These are phyloP conservation scores for Hemistola chrysoprasaria DNA, from an alignment of 2,888 invertebrate genomes.

Conservation along the genomic window DNA sequence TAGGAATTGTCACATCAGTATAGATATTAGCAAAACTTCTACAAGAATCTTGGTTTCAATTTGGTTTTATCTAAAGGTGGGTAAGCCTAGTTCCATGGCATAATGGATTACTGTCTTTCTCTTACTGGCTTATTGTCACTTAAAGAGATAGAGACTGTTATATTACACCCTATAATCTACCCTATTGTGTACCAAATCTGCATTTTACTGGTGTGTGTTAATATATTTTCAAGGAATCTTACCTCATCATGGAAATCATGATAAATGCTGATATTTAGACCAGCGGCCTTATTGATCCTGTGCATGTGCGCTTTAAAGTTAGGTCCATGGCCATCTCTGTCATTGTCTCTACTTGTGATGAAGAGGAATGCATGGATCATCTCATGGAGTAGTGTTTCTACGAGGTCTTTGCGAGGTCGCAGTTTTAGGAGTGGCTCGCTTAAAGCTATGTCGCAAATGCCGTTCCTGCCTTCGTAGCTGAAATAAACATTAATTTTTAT, in stretches of 20 bases:
- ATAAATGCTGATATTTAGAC: conserved; percentile 95
- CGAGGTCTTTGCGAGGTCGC: conserved; percentile 95
- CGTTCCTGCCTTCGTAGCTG: conserved; percentile 87
- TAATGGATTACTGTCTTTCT: no score
- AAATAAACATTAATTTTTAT: no score
- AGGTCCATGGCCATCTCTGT: conserved; percentile 97
- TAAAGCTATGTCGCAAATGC: conserved; percentile 91
- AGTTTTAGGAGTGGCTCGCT: conserved; percentile 96
- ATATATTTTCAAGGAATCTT: conserved; percentile 17
- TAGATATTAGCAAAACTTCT: no score
- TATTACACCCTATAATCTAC: no score
- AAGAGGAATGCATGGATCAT: conserved; percentile 99
- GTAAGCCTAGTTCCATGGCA: no score
- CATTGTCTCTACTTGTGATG: conserved; percentile 90
- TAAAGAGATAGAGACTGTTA: no score
- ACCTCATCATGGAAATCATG: conserved; percentile 98
- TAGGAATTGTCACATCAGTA: no score
- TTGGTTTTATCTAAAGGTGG: no score
- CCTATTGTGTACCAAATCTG: no score
- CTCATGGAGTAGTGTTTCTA: conserved; percentile 99
- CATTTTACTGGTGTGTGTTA: no score
- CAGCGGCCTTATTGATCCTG: conserved; percentile 93
- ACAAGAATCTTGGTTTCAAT: no score
- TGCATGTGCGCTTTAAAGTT: conserved; percentile 96
- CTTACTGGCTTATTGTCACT: no score